phyloP scores from a whole-genome alignment of 2,113 vertebrate genomes.

The Pterocles burchelli region DNA sequence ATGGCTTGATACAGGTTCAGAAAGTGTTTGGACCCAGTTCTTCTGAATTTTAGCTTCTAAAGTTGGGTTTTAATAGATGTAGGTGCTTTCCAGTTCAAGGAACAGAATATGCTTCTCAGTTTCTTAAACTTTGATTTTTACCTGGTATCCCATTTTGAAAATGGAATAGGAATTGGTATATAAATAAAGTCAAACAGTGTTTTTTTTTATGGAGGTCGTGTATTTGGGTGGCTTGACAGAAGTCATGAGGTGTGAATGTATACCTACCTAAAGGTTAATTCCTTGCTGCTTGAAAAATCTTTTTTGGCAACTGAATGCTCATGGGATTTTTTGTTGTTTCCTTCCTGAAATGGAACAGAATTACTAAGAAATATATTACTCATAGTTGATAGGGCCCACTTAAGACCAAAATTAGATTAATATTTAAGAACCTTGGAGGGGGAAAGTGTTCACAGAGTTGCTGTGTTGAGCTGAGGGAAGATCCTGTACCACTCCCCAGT shows the following conservation, averaged over 20 bases:
- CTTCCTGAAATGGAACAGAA: not conserved
- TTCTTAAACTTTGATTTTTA: not conserved
- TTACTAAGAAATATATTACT: not conserved
- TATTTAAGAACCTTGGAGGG: not conserved
- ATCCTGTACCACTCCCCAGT: not conserved
- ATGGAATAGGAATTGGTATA: not conserved
- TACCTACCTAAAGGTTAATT: not conserved
- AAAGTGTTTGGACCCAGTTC: not conserved
- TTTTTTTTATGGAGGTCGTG: not conserved
- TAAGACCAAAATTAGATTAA: not conserved
- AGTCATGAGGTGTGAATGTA: not conserved
- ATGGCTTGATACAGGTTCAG: not conserved
- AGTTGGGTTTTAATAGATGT: not conserved
- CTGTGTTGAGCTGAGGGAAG: not conserved
- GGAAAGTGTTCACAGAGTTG: not conserved
- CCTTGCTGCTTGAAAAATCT: not conserved
- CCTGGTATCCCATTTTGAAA: not conserved
- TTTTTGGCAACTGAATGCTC: not conserved
- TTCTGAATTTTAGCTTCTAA: not conserved
- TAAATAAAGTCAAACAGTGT: not conserved
- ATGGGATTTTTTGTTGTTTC: not conserved
- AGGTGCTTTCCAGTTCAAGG: not conserved
- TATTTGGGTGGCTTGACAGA: not conserved
- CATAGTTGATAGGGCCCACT: not conserved
- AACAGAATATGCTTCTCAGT: not conserved